phyloP scores from a whole-genome alignment of 1,140 invertebrate species.

The Dufourea novaeangliae region DNA sequence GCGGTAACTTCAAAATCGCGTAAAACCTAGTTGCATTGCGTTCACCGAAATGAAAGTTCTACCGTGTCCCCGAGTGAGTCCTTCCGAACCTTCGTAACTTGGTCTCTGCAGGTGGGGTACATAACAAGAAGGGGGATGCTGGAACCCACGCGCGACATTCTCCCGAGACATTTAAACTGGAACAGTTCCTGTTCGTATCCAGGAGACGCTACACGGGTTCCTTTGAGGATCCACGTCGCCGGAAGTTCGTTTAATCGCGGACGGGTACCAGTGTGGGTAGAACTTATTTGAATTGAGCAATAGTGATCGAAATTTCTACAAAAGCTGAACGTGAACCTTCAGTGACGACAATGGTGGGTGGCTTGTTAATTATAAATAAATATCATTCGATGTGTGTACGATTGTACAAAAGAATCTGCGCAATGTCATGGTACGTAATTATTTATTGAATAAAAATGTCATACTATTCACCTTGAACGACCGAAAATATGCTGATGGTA shows the following conservation, averaged over 20 bases:
- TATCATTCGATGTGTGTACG: not conserved
- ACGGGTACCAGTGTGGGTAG: not conserved
- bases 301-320: not conserved
- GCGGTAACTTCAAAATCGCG: conserved; percentile 25
- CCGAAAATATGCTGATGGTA: not conserved
- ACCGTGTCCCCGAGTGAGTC: conserved; percentile 51
- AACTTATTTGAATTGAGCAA: not conserved
- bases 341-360: conserved; percentile 54
- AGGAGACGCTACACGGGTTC: conserved; percentile 43
- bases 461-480: not conserved
- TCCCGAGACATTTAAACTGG: conserved; percentile 69
- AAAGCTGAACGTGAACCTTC: not conserved
- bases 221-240: not conserved
- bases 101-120: conserved; percentile 68
- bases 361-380: not conserved
- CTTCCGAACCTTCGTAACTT: conserved; percentile 44
- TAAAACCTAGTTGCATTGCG: conserved; percentile 22
- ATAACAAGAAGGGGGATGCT: conserved; percentile 69
- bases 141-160: conserved; percentile 70
- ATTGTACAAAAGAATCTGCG: not conserved
- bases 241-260: not conserved
- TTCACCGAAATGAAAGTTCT: conserved; percentile 65
- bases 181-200: conserved; percentile 70
- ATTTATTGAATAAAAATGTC: not conserved
- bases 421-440: not conserved